phyloP scores from a whole-genome alignment of 2,888 invertebrate species.

The Notocelia uddmanniana region DNA sequence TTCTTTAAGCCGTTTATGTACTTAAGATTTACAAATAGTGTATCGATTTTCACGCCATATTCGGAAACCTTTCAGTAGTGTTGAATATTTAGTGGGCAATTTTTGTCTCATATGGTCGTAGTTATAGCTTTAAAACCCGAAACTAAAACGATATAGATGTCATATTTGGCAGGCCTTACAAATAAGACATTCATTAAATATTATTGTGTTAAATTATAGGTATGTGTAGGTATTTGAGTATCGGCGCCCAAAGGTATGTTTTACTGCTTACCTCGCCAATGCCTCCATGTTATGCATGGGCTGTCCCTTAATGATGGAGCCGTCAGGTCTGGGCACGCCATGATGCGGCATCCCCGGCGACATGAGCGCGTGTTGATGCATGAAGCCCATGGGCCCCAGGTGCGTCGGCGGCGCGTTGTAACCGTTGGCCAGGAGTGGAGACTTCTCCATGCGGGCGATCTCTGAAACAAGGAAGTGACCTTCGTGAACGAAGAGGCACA shows the following conservation, averaged over 20 bases:
- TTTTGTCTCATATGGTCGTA: not conserved
- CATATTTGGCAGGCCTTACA: no score
- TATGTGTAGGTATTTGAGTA: no score
- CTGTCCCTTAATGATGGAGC: conserved; percentile 93
- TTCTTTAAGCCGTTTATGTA: conserved; percentile 62
- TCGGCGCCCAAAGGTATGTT: not conserved
- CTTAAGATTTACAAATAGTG: conserved; percentile 49
- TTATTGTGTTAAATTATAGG: no score
- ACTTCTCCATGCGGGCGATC: conserved; percentile 95
- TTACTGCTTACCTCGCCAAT: conserved; percentile 89
- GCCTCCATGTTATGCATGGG: conserved; percentile 96
- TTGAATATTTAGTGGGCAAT: conserved; percentile 24
- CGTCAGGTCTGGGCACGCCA: conserved; percentile 91
- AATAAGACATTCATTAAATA: no score
- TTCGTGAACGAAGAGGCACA: conserved; percentile 44
- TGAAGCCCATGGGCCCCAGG: conserved; percentile 97
- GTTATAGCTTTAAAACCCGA: not conserved
- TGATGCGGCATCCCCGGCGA: conserved; percentile 96
- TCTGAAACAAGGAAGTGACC: conserved; percentile 83
- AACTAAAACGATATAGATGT: no score
- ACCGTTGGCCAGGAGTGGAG: conserved; percentile 95
- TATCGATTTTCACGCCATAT: conserved; percentile 40
- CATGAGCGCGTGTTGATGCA: conserved; percentile 96
- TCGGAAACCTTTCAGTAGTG: conserved; percentile 37
- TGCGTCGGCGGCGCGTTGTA: conserved; percentile 97